Evolutionary conservation across 2,888 invertebrate species (phyloP), one percentile per base, ranked within the genome.

Genomic region (Megaustenia siamemsis): DNA sequence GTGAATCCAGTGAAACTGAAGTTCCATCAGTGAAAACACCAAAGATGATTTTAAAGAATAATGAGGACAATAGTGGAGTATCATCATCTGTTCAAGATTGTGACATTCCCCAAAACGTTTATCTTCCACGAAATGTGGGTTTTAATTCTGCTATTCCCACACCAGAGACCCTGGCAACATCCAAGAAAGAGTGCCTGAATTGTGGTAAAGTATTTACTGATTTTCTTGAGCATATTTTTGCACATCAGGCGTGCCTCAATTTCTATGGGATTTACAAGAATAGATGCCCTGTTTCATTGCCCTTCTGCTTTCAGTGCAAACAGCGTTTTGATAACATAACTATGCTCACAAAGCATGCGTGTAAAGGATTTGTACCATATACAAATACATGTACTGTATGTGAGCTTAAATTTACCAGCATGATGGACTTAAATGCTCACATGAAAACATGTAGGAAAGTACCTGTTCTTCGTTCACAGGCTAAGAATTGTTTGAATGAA

Each of bases 221-320:
- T 35, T 49, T 78, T 43, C 21, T 28, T 24, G 56, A 38, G n/a
- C 80, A 80, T 69, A 15, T 80, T 10, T 69, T 53, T 18, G 53
- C n/a, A 2, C 68, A 80, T 8, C 80, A 80, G 28, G 40, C 45
- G 24, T 83, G 83, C 53, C 56, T 77, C 28, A 21, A 77, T 53
- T 77, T 53, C 60, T 83, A 68, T 77, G 77, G 32, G 5, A 49
- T 15, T 4, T 53, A 35, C 38, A 38, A 21, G 18, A 76, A 45
- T 63, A 38, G 53, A 45, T 40, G 35, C 12, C 68, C 63, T 53
- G 45, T 28, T 49, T 53, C n/a, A 40, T 21, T 83, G 21, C 76
- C 76, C 18, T 77, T 68, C 53, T 83, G 83, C 63, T 83, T 68
- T 60, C 15, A 49, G 35, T 83, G 83, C 68, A 83, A 77, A 43